Evolutionary conservation across 2,113 vertebrate species (phyloP).

Genomic region (Pseudorasbora parva): DNA sequence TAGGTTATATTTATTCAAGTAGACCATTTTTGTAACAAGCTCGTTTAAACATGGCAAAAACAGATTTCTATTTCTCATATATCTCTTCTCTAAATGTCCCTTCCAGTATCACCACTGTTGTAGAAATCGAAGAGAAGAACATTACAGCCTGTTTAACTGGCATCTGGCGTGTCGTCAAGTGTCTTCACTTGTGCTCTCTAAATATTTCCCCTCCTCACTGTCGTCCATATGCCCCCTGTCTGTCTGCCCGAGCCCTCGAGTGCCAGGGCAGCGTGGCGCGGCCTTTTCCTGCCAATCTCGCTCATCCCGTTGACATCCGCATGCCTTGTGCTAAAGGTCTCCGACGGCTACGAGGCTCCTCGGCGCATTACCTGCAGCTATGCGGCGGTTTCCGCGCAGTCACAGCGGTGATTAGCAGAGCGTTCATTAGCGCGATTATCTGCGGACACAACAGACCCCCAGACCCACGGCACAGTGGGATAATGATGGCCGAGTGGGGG

Average conservation of each 20-base stretch:
- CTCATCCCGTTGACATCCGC: slow-evolving; percentile 73
- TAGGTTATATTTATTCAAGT: no score
- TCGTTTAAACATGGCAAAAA: background rate
- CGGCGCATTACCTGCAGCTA: slow-evolving; percentile 72
- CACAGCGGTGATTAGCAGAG: slow-evolving; percentile 64
- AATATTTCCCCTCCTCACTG: slow-evolving; percentile 22
- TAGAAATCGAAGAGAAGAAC: background rate
- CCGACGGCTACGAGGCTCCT: slow-evolving; percentile 73
- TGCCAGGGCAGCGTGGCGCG: slow-evolving; percentile 62
- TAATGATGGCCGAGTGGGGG: slow-evolving; percentile 60
- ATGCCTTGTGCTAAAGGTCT: slow-evolving; percentile 79
- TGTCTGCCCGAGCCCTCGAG: slow-evolving; percentile 67
- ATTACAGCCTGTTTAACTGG: slow-evolving; percentile 4
- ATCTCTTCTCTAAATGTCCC: no score
- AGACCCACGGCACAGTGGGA: slow-evolving; percentile 70
- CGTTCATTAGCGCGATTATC: slow-evolving; percentile 80
- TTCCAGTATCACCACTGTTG: background rate
- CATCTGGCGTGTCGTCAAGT: slow-evolving; percentile 32
- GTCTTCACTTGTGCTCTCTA: background rate
- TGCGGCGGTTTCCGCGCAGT: slow-evolving; percentile 36
- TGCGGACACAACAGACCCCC: slow-evolving; percentile 59
- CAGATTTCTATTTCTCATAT: background rate
- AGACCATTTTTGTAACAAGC: background rate
- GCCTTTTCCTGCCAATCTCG: slow-evolving; percentile 77
- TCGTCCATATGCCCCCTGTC: slow-evolving; percentile 32